These are phyloP conservation scores for Arvicanthis niloticus DNA, from an alignment of 2,113 vertebrate genomes.

Conservation along the genomic window DNA sequence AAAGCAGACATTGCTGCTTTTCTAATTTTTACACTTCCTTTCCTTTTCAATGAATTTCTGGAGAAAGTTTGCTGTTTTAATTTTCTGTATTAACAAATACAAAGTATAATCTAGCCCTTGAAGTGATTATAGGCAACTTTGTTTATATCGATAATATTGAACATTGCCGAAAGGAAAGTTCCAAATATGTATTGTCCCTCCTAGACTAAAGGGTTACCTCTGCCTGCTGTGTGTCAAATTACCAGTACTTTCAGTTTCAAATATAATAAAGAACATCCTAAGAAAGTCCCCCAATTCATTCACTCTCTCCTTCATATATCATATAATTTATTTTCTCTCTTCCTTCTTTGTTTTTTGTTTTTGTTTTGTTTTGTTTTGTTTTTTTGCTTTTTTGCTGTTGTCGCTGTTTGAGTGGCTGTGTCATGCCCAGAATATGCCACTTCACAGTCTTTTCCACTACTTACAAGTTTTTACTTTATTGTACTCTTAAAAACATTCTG, in stretches of 20 bases:
- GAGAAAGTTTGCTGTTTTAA: slow-evolving; percentile 7
- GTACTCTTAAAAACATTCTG: too few species aligned
- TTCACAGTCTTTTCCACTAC: too few species aligned
- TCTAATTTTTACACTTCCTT: neutral
- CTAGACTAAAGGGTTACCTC: neutral
- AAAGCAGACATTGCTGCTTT: neutral
- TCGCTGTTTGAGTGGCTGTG: neutral
- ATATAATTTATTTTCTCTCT: neutral
- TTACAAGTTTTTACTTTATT: too few species aligned
- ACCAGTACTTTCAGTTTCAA: neutral
- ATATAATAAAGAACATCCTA: neutral
- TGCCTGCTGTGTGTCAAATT: neutral
- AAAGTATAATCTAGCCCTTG: neutral
- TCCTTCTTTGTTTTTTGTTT: neutral
- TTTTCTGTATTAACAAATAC: neutral
- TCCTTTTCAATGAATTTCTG: neutral
- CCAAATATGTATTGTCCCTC: neutral
- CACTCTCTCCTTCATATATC: neutral
- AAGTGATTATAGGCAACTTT: neutral
- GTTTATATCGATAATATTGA: neutral
- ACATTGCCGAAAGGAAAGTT: neutral
- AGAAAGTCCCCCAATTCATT: neutral
- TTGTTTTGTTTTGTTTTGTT: too few species aligned
- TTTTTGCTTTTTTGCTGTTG: neutral
- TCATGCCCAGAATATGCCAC: too few species aligned